These are phyloP conservation scores for Lumbricus terrestris DNA, from an alignment of 2,888 invertebrate species.

Conservation along the genomic window DNA sequence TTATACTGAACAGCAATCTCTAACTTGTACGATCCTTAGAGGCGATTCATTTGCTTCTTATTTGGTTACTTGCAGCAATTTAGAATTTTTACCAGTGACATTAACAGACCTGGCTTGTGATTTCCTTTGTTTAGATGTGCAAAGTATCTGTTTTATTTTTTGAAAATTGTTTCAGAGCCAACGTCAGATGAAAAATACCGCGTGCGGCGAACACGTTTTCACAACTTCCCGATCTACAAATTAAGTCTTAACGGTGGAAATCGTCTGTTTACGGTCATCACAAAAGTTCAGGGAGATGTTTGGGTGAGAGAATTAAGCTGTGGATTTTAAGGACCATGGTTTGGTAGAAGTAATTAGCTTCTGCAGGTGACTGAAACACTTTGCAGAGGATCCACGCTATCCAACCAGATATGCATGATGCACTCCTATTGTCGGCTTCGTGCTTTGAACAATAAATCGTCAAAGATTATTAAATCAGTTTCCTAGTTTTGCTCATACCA, in stretches of 20 bases:
- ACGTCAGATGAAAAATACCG: constrained; percentile 68
- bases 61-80: not conserved
- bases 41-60: not conserved
- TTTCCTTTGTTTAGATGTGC: not conserved
- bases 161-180: constrained; percentile 20
- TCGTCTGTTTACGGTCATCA: constrained; percentile 70
- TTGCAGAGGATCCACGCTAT: not conserved
- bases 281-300: constrained; percentile 79
- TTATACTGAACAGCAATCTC: not conserved
- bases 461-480: not conserved
- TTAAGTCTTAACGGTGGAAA: constrained; percentile 62
- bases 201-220: constrained; percentile 74
- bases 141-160: not conserved
- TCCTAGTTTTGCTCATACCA: not conserved
- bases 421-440: not conserved
- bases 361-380: not conserved
- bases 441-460: not conserved
- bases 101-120: not conserved
- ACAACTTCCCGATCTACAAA: constrained; percentile 81
- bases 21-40: not conserved
- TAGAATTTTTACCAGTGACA: not conserved
- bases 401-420: not conserved
- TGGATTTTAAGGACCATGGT: not conserved
- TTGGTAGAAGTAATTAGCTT: not conserved
- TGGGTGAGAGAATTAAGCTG: constrained; percentile 64